Evolutionary conservation across 1,140 invertebrate species (phyloP).

Genomic region (Drosophila mojavensis): DNA sequence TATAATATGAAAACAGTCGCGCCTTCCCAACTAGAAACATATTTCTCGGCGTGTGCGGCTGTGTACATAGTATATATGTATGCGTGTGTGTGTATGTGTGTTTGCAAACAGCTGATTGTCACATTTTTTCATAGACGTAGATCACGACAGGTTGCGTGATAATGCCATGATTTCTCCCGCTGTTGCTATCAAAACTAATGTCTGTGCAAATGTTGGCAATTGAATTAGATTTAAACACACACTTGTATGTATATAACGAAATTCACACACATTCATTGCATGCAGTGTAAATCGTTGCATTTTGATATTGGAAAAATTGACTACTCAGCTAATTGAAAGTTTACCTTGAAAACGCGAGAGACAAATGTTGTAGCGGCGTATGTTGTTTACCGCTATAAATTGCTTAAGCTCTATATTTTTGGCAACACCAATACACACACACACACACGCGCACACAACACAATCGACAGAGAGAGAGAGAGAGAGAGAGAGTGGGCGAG

Average conservation of each 20-base stretch:
- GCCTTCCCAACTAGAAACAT: slow-evolving; percentile 2
- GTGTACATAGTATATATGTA: neutral
- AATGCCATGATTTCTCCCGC: slow-evolving; percentile 50
- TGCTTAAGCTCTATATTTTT: slow-evolving; percentile 60
- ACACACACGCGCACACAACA: slow-evolving; percentile 24
- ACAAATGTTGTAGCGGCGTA: slow-evolving; percentile 23
- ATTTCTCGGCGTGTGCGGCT: no score
- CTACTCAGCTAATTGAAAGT: slow-evolving; percentile 47
- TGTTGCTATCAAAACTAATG: slow-evolving; percentile 34
- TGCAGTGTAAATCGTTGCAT: slow-evolving; percentile 11
- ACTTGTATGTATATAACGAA: no score
- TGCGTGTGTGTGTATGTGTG: neutral
- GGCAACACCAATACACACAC: slow-evolving; percentile 47
- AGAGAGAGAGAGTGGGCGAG: slow-evolving; percentile 31
- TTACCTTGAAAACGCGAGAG: slow-evolving; percentile 61
- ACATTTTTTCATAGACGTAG: slow-evolving; percentile 24
- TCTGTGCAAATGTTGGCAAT: slow-evolving; percentile 19
- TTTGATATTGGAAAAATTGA: neutral
- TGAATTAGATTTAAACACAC: slow-evolving; percentile 16
- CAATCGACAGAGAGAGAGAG: slow-evolving; percentile 8
- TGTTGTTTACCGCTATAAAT: slow-evolving; percentile 44
- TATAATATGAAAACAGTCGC: neutral
- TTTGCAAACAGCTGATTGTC: slow-evolving; percentile 39
- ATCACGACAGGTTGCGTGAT: slow-evolving; percentile 61
- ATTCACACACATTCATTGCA: no score